Conservation (phyloP, 1,140 invertebrate genomes). For the Babylonia areolata region DNA sequence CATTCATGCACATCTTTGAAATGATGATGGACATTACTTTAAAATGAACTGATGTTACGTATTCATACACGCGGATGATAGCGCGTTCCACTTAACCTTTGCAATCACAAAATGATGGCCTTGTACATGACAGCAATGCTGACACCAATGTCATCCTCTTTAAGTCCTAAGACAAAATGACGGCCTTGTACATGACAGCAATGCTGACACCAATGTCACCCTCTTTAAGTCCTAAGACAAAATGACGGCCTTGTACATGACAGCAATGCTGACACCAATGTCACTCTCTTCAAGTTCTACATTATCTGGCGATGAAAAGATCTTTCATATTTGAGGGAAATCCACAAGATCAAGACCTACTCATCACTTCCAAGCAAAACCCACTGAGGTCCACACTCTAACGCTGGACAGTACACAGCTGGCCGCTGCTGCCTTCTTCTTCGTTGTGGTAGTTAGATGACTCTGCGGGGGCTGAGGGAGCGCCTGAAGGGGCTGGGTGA, state of each 20-base stretch:
- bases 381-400: background rate
- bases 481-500: conserved; percentile 61
- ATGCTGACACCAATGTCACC: background rate
- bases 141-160: too few relatives aligned
- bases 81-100: background rate
- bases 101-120: background rate
- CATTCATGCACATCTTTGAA: too few relatives aligned
- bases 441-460: conserved; percentile 18
- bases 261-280: background rate
- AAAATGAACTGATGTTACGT: background rate
- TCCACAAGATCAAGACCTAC: background rate
- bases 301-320: too few relatives aligned
- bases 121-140: background rate
- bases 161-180: background rate
- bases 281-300: background rate
- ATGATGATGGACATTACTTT: background rate
- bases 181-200: background rate
- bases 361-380: background rate
- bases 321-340: background rate
- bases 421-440: conserved; percentile 19
- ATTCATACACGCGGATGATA: background rate
- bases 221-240: background rate
- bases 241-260: background rate
- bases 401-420: background rate
- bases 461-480: conserved; percentile 44